Conservation (phyloP, 2,113 vertebrate species). For the Corythornis vintsioides region DNA sequence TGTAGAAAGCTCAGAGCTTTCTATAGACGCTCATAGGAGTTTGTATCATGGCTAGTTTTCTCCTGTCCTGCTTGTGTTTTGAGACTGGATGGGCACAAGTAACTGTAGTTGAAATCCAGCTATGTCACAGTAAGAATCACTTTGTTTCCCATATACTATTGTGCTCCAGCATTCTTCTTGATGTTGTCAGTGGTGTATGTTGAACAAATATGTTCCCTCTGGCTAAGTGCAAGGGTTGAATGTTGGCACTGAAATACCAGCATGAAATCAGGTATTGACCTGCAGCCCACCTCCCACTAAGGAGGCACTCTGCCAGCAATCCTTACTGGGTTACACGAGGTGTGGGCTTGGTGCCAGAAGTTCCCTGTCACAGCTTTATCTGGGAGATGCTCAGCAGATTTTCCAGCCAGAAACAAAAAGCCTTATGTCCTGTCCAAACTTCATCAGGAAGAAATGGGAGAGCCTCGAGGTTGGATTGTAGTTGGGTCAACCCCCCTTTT, state of each 20-base stretch:
- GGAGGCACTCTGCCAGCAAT: neutral
- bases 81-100: neutral
- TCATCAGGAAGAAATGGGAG: neutral
- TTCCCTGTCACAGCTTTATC: neutral
- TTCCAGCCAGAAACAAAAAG: neutral
- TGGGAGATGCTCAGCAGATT: neutral
- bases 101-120: neutral
- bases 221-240: neutral
- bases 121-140: neutral
- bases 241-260: neutral
- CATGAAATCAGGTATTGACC: constrained; percentile 50
- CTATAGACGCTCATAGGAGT: neutral
- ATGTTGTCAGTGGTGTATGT: neutral
- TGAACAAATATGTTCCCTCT: neutral
- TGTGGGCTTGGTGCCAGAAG: neutral
- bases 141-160: neutral
- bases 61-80: neutral
- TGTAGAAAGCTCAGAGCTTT: constrained; percentile 2
- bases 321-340: neutral
- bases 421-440: neutral
- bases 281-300: neutral
- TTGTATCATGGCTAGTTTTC: neutral
- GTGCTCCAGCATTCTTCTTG: neutral
- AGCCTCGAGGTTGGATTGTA: neutral
- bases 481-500: neutral